Evolutionary conservation across 37 sponge, comb jelly and placozoan species (phyloP).

Genomic region (Chondrosia reniformis): DNA sequence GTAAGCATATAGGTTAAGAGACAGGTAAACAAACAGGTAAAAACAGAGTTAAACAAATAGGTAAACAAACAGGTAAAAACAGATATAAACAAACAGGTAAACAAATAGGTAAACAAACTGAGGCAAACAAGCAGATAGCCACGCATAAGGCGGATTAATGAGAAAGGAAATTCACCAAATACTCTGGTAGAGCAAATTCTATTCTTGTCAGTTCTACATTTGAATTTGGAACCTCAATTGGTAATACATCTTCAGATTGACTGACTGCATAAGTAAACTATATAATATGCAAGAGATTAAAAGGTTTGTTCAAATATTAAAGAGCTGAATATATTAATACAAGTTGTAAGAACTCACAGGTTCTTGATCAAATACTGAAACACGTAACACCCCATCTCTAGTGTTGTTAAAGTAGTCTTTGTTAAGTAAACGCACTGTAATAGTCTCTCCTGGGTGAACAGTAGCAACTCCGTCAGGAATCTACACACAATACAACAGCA

Average conservation of each 20-base stretch:
- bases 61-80: background rate
- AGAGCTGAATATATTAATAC: no score
- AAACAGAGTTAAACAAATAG: background rate
- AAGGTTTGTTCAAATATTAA: no score
- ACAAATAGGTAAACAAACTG: background rate
- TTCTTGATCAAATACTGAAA: no score
- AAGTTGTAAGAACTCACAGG: background rate
- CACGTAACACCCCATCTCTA: background rate
- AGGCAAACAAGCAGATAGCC: background rate
- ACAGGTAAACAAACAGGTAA: background rate
- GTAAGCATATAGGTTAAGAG: background rate
- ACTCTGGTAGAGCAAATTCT: slow-evolving; percentile 46
- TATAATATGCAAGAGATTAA: no score
- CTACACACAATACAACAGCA: no score
- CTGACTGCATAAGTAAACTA: no score
- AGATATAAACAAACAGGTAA: background rate
- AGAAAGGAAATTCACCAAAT: slow-evolving; percentile 42
- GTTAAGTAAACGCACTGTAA: background rate
- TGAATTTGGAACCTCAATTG: background rate
- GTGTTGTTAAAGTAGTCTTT: background rate
- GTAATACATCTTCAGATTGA: background rate
- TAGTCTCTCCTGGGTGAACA: slow-evolving; percentile 9
- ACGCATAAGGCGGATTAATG: slow-evolving; percentile 24
- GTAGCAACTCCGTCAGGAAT: no score
- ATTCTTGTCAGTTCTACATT: slow-evolving; percentile 15